Conservation (phyloP, 1,140 invertebrate species). For the Zaprionus ghesquierei region DNA sequence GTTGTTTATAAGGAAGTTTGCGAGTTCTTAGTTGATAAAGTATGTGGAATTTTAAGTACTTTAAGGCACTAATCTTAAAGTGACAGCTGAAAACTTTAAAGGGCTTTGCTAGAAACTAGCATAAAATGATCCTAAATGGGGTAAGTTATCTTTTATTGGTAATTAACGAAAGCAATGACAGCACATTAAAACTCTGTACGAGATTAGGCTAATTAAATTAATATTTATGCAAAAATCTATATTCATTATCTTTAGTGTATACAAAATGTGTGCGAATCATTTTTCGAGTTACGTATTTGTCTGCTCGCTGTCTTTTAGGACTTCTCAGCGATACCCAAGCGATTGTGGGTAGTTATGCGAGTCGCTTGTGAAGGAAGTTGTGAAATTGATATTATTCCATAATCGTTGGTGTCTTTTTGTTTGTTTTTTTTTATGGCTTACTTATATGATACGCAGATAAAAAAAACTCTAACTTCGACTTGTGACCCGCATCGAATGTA, state of each 20-base stretch:
- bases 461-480: background rate
- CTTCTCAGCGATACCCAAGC: too few species aligned
- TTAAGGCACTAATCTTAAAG: background rate
- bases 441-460: slow-evolving; percentile 48
- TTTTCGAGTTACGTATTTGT: too few species aligned
- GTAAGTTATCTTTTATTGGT: too few species aligned
- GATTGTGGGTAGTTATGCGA: too few species aligned
- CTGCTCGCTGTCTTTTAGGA: too few species aligned
- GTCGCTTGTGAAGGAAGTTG: slow-evolving; percentile 10
- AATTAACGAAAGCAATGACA: too few species aligned
- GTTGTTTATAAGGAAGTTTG: slow-evolving; percentile 3
- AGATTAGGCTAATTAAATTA: too few species aligned
- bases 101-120: too few species aligned
- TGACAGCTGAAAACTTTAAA: background rate
- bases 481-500: slow-evolving; percentile 6
- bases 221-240: too few species aligned
- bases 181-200: too few species aligned
- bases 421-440: slow-evolving; percentile 47
- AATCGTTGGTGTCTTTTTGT: slow-evolving; percentile 17
- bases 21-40: background rate
- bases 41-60: background rate
- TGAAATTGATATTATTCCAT: slow-evolving; percentile 41
- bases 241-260: too few species aligned
- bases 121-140: too few species aligned
- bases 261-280: background rate